Percentiles rank a stretch among this genome's conserved stretches.
phyloP scores from a whole-genome alignment of 1,140 invertebrate species.

The Heliconius congener region DNA sequence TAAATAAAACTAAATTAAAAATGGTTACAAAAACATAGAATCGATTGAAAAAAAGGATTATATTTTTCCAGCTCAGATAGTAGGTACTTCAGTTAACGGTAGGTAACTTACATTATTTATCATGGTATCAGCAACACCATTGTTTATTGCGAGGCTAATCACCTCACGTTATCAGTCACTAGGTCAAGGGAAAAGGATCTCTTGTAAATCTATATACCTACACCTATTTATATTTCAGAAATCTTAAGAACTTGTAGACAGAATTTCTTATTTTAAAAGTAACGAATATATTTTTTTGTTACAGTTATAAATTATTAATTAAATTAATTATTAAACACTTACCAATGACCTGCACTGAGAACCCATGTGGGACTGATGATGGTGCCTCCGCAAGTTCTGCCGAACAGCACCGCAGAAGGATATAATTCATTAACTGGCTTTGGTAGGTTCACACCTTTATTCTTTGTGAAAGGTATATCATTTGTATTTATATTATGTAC shows the following conservation, averaged over 20 bases:
- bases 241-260: neutral
- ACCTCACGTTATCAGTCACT: neutral
- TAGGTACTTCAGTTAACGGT: neutral
- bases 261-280: neutral
- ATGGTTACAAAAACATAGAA: neutral
- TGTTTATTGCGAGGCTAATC: neutral
- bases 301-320: neutral
- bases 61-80: neutral
- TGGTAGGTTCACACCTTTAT: neutral
- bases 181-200: neutral
- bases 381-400: constrained; percentile 67
- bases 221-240: too few relatives aligned
- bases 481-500: constrained; percentile 1
- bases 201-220: too few relatives aligned
- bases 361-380: constrained; percentile 70
- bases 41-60: neutral
- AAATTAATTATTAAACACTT: constrained; percentile 24
- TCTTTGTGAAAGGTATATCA: constrained; percentile 9
- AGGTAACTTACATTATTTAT: neutral
- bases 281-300: neutral
- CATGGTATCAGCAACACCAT: neutral
- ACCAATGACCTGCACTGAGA: constrained; percentile 70
- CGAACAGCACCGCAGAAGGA: constrained; percentile 69
- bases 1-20: too few relatives aligned
- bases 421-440: constrained; percentile 48